These are phyloP conservation scores for Planococcus citri DNA, from an alignment of 1,140 invertebrate species.

Conservation along the genomic window DNA sequence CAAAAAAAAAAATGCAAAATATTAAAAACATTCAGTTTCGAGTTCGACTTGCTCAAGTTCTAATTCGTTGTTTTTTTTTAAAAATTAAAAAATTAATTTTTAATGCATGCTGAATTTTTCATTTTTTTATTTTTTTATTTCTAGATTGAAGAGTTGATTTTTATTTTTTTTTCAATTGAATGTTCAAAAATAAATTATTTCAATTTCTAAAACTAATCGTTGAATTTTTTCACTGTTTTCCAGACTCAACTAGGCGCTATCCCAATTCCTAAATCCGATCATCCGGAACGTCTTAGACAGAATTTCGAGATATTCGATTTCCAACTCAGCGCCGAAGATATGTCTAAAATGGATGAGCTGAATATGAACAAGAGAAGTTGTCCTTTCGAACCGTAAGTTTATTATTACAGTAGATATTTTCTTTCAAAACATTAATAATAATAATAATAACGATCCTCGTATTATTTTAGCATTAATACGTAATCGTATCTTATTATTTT, in stretches of 20 bases:
- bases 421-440: background rate
- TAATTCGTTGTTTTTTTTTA: conserved; percentile 39
- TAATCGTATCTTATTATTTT: conserved; percentile 16
- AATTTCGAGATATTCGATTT: conserved; percentile 66
- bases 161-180: background rate
- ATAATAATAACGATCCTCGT: background rate
- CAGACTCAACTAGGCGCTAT: conserved; percentile 39
- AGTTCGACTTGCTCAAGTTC: conserved; percentile 48
- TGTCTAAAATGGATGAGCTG: conserved; percentile 33
- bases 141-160: background rate
- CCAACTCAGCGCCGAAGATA: conserved; percentile 43
- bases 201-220: too few relatives aligned
- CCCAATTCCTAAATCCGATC: conserved; percentile 53
- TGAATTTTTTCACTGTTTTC: too few relatives aligned
- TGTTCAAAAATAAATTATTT: too few relatives aligned
- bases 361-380: conserved; percentile 31
- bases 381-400: conserved; percentile 30
- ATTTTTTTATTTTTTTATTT: conserved; percentile 21
- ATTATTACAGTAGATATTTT: background rate
- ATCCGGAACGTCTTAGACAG: conserved; percentile 47
- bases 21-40: conserved; percentile 32
- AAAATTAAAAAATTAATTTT: too few relatives aligned
- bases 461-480: background rate
- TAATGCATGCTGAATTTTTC: too few relatives aligned
- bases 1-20: background rate